A percentile compares a stretch with the other conserved stretches of the same genome.
phyloP scores from a whole-genome alignment of 2,113 vertebrate genomes.

The Leucoraja erinaceus region DNA sequence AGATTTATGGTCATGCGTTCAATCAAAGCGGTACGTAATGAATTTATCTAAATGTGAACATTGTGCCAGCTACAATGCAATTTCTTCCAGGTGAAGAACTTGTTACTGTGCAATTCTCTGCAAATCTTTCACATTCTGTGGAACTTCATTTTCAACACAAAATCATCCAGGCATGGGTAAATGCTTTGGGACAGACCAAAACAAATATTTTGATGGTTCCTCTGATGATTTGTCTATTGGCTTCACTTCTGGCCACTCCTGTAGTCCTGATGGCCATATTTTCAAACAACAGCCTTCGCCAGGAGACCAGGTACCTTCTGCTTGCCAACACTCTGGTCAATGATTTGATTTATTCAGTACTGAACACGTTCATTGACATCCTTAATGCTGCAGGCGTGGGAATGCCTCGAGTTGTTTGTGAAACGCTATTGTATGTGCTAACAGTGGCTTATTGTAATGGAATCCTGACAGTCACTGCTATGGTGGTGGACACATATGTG shows the following conservation, averaged over 20 bases:
- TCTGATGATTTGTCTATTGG: slow-evolving; percentile 53
- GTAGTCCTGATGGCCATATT: slow-evolving; percentile 60
- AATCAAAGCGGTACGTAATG: neutral
- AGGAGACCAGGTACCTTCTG: slow-evolving; percentile 65
- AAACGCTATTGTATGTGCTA: slow-evolving; percentile 55
- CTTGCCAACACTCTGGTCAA: slow-evolving; percentile 62
- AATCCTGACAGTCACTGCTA: slow-evolving; percentile 58
- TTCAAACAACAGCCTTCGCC: slow-evolving; percentile 52
- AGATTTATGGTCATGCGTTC: neutral
- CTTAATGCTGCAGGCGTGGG: slow-evolving; percentile 50
- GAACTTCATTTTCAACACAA: neutral
- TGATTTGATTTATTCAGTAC: slow-evolving; percentile 61
- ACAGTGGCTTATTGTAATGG: slow-evolving; percentile 57
- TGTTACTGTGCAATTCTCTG: neutral
- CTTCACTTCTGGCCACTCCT: slow-evolving; percentile 55
- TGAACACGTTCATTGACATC: slow-evolving; percentile 53
- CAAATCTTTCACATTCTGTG: neutral
- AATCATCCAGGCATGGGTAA: slow-evolving; percentile 48
- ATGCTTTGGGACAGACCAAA: slow-evolving; percentile 44
- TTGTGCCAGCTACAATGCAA: neutral
- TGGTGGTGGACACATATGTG: slow-evolving; percentile 62
- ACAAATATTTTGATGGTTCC: slow-evolving; percentile 56
- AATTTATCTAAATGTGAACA: neutral
- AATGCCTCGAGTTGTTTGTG: slow-evolving; percentile 54
- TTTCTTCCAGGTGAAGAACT: neutral